Evolutionary conservation across 1,140 invertebrate genomes (phyloP), one percentile per base, ranked within the genome.

Genomic region (Phortica variegata): DNA sequence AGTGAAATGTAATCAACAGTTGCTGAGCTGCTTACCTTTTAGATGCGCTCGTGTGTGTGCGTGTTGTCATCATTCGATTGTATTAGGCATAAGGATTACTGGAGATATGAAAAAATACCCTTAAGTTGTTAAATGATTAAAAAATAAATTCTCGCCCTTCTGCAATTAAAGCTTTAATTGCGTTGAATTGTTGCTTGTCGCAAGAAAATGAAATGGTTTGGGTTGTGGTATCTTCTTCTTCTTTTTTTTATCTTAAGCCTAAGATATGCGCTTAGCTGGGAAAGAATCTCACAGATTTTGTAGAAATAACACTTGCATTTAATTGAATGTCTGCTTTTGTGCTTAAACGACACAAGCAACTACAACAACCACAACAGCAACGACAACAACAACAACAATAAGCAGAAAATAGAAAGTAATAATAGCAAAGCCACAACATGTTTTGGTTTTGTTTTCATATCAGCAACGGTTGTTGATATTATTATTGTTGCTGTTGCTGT

Each of bases 271-370:
- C 39, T 57, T 34, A 49, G 54, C 56, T 55, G 47, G 50, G 21
- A 43, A 29, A 39, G 44, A 52, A 40, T 40, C 44, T 47, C 53
- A 45, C 45, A 54, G 57, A 54, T 54, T 62, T 63, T 65, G 62
- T 68, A 68, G 62, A 65, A 65, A 62, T 65, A 56, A 59, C 49
- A 49, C 55, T 58, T 43, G 48, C 19, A 23, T 36, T 47, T 52
- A 38, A 49, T 40, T 18, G 31, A 40, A 39, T 51, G 54, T 47
- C 49, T 47, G 54, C 38, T 43, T 47, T 58, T 43, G 33, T 42
- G 52, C 52, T 38, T 58, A 61, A 52, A 43, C 52, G 39, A 38
- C 47, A 32, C 29, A 13, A 42, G 47, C 47, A 44, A 49, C 40
- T 39, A 34, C 26, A 38, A 23, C 42, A 40, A 20, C 29, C 29